Conservation (phyloP, 2,888 invertebrate genomes). For the Chydorus sphaericus region DNA sequence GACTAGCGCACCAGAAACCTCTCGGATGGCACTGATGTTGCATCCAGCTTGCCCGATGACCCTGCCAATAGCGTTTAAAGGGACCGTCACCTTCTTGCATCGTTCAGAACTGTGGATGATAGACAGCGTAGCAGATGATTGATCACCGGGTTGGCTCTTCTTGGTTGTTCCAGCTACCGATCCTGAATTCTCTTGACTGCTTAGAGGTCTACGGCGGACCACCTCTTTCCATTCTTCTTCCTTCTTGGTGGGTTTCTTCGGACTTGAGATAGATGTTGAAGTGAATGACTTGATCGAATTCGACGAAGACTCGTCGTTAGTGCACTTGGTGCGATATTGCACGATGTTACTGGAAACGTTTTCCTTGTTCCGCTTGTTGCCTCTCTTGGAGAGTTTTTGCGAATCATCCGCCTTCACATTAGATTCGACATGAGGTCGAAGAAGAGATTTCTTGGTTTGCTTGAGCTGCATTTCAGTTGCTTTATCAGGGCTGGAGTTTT, state of each 20-base stretch:
- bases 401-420: not conserved
- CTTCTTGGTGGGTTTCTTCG: slow-evolving; percentile 49
- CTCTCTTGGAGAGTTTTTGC: not conserved
- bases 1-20: slow-evolving; percentile 92
- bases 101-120: slow-evolving; percentile 19
- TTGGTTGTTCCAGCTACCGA: not conserved
- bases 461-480: not conserved
- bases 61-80: slow-evolving; percentile 84
- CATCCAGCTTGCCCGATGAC: slow-evolving; percentile 95
- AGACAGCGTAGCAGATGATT: slow-evolving; percentile 1
- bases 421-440: not conserved
- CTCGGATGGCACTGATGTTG: slow-evolving; percentile 95
- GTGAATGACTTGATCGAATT: slow-evolving; percentile 16
- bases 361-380: slow-evolving; percentile 40
- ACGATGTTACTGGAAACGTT: slow-evolving; percentile 28
- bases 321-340: slow-evolving; percentile 20
- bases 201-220: slow-evolving; percentile 30
- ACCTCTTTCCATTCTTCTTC: slow-evolving; percentile 98
- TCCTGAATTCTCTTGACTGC: slow-evolving; percentile 2
- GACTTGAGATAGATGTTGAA: slow-evolving; percentile 32
- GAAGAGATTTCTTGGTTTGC: not conserved
- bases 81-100: slow-evolving; percentile 80
- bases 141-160: slow-evolving; percentile 8
- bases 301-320: too few relatives aligned
- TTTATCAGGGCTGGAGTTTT: slow-evolving; percentile 5